Percentiles rank a stretch among this genome's conserved stretches.
These are phyloP conservation scores for Eudemis profundana DNA, from an alignment of 2,888 invertebrate genomes.

Conservation along the genomic window DNA sequence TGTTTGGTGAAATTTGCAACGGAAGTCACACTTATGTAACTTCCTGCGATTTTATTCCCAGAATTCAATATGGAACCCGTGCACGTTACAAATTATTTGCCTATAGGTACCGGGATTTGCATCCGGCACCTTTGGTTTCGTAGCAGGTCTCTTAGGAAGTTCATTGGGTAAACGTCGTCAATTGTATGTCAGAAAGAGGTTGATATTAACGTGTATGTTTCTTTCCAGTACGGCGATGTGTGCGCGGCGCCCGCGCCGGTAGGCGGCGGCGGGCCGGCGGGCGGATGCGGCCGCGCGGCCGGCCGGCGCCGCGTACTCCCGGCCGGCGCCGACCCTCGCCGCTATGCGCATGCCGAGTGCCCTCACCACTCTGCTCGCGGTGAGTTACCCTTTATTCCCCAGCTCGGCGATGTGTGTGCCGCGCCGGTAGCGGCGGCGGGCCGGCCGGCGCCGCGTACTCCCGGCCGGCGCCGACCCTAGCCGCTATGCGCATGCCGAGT, in stretches of 20 bases:
- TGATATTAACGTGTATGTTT: too few species aligned
- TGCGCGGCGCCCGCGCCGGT: constrained; percentile 80
- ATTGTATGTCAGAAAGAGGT: too few species aligned
- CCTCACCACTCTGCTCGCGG: constrained; percentile 91
- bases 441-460: constrained; percentile 63
- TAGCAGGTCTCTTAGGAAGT: too few species aligned
- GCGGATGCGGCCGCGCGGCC: constrained; percentile 64
- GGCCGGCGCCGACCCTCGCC: constrained; percentile 75
- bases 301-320: constrained; percentile 53
- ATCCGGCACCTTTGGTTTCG: too few species aligned
- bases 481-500: constrained; percentile 92
- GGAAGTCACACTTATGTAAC: too few species aligned
- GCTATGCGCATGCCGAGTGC: constrained; percentile 92
- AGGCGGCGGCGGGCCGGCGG: constrained; percentile 72
- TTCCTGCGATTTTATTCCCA: too few species aligned
- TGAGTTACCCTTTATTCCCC: constrained; percentile 69
- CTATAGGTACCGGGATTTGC: too few species aligned
- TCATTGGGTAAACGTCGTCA: too few species aligned
- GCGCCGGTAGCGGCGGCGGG: constrained; percentile 71
- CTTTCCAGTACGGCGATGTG: constrained; percentile 71
- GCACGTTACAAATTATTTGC: too few species aligned
- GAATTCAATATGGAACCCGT: too few species aligned
- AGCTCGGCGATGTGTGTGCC: constrained; percentile 76
- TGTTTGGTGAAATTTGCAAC: too few species aligned
- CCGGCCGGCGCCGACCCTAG: constrained; percentile 68